Evolutionary conservation across 2,888 invertebrate species (phyloP), one percentile per base, ranked within the genome.

Genomic region (Drosophila greeni): DNA sequence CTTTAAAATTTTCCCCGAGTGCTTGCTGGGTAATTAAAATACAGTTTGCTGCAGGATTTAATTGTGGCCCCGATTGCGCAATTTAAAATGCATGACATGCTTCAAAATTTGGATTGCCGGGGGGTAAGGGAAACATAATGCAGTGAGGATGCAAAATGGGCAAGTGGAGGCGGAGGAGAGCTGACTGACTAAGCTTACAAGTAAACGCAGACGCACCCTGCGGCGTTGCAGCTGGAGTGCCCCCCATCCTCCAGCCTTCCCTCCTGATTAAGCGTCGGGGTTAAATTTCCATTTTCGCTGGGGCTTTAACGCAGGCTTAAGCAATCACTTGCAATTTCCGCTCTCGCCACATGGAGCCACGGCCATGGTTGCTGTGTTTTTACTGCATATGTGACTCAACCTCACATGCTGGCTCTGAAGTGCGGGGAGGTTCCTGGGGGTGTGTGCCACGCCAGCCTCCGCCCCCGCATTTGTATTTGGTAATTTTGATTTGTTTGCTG

Each of bases 401-500:
- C 33, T 48, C 64, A 48, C 43, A 31, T 34, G 42, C 54, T 57
- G 56, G 18, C 12, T 12, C 23, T 42, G 24, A 24, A 42, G 42
- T 45, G 45, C 8, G 2, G 18, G 29, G 26, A 2, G 24, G 43
- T 18, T 43, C 3, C 2, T 12, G 29, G 12, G 26, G 18, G 26
- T 29, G 29, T 16, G 24, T 29, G 61, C 16, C 37, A 57, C 62
- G 12, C 43, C 16, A 20, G 7, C 36, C 43, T 11, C 42, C 29
- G 29, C 45, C 36, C 6, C 7, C n/a, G 34, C 36, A 61, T 74
- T 72, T 75, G 60, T 73, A 55, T 80, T 77, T 75, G 82, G 73
- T 82, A 77, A 82, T 84, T 73, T 75, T 82, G 79, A 82, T 84
- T 84, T 82, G 78, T 82, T 74, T 74, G 72, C 75, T 74, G 77